Base-by-base conservation (phyloP, 2,797 vertebrate genomes). In the Toxotes lorentzi region DNA sequence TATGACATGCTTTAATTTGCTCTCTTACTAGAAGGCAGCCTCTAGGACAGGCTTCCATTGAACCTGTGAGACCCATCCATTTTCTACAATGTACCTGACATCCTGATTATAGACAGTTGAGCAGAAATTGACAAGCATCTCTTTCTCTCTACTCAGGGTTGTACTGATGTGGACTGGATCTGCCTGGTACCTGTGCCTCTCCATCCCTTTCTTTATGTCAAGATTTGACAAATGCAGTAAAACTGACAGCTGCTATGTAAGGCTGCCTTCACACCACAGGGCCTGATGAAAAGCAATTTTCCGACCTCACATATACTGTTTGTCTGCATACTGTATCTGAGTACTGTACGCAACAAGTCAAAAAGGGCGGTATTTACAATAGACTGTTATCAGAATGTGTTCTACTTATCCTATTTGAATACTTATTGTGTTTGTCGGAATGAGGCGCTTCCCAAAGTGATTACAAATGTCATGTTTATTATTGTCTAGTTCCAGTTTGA, bases 1-100 rank as follows among this genome's bases (percentile, higher is more conserved):
- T 65, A 50, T 86, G 90, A 89, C 89, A 92, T 63, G 56, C 83
- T 84, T 85, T 90, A 86, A 92, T 91, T 89, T 86, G 73, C 77
- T 85, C 54, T 64, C 23, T 70, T 61, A 73, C 61, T 43, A 57
- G 45, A 80, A 84, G 60, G 64, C 50, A 74, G 73, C 59, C 83
- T 78, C 34, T 1, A 48, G 73, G 85, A 88, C 74, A 86, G 83
- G 71, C 63, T 79, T 90, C 47, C 56, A 56, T 41, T 69, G 38
- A 82, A 62, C 73, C 67, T 59, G 7, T 70, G 54, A 78, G 60
- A 58, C 71, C 66, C 63, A 30, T 57, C 16, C 64, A 57, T 86
- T 76, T 30, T 88, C 81, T 65, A 60, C 34, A 65, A 23, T 76
- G 58, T 35, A 88, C 41, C 84, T 91, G 90, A 89, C 89, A 92